phyloP scores from a whole-genome alignment of 1,140 invertebrate species.

The Drosophila pseudoananassae region DNA sequence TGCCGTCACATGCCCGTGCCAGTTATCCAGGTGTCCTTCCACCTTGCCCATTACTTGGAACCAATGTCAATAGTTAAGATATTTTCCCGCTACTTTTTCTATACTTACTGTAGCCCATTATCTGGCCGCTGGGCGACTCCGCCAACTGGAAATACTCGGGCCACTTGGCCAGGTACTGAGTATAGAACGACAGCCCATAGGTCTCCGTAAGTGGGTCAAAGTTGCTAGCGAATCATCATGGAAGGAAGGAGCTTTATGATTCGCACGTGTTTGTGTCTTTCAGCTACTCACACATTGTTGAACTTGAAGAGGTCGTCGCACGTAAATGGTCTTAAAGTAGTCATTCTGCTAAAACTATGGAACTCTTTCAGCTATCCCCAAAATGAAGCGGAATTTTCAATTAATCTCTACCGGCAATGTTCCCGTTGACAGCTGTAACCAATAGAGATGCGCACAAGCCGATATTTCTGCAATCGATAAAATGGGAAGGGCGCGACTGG shows the following conservation, averaged over 20 bases:
- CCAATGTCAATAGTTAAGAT: not conserved
- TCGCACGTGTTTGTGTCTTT: too few species aligned
- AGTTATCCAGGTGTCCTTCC: constrained; percentile 96
- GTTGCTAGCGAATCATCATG: constrained; percentile 88
- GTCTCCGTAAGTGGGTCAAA: constrained; percentile 98
- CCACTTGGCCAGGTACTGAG: constrained; percentile 99
- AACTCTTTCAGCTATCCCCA: not conserved
- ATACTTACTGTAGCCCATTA: constrained; percentile 99
- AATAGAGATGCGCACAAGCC: constrained; percentile 5
- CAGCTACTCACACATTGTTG: constrained; percentile 94
- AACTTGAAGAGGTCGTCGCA: constrained; percentile 98
- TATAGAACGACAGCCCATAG: constrained; percentile 98
- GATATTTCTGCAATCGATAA: constrained; percentile 14
- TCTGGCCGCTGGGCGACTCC: constrained; percentile 96
- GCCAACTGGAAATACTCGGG: constrained; percentile 99
- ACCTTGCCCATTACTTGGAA: constrained; percentile 98
- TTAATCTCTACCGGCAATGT: constrained; percentile 9
- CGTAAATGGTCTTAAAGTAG: constrained; percentile 95
- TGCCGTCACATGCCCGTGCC: constrained; percentile 99
- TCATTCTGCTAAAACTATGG: constrained; percentile 87
- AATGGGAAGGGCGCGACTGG: too few species aligned
- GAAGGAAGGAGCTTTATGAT: not conserved
- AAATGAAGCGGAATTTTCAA: not conserved
- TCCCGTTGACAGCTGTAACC: not conserved
- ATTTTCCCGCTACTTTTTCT: not conserved